phyloP scores from a whole-genome alignment of 2,113 vertebrate genomes.

The Myrmecophaga tridactyla region DNA sequence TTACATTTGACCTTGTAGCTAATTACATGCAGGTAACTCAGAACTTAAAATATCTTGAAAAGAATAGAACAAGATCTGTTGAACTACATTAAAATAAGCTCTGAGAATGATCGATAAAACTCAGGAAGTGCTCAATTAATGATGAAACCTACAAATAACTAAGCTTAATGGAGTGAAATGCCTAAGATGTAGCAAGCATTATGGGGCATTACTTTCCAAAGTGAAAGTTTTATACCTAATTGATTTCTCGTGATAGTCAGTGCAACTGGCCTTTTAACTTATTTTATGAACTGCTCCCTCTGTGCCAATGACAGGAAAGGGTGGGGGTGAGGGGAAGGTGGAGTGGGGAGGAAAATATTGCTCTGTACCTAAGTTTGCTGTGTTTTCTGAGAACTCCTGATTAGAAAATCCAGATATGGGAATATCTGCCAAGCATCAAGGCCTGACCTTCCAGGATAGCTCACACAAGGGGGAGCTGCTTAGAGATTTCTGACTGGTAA shows the following conservation, averaged over 20 bases:
- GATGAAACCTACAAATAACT: conserved; percentile 69
- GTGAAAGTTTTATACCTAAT: conserved; percentile 52
- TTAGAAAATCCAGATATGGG: not conserved
- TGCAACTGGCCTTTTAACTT: not conserved
- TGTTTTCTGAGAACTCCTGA: not conserved
- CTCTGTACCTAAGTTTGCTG: not conserved
- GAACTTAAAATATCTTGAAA: conserved; percentile 60
- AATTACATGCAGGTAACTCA: conserved; percentile 37
- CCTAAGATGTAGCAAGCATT: not conserved
- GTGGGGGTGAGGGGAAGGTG: not conserved
- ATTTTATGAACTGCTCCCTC: not conserved
- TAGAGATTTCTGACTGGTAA: not conserved
- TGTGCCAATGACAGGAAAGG: not conserved
- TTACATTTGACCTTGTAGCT: conserved; percentile 46
- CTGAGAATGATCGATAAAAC: conserved; percentile 66
- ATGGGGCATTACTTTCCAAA: conserved; percentile 41
- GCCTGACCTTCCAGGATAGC: not conserved
- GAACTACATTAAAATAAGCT: conserved; percentile 55
- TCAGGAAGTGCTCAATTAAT: conserved; percentile 66
- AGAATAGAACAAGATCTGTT: conserved; percentile 48
- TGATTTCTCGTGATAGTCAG: conserved; percentile 56
- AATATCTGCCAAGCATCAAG: not conserved
- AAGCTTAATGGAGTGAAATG: conserved; percentile 62
- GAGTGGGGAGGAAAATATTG: not conserved
- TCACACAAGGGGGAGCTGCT: not conserved